These are phyloP conservation scores for Leptonema lineaticorne DNA, from an alignment of 1,140 invertebrate species.

Conservation along the genomic window DNA sequence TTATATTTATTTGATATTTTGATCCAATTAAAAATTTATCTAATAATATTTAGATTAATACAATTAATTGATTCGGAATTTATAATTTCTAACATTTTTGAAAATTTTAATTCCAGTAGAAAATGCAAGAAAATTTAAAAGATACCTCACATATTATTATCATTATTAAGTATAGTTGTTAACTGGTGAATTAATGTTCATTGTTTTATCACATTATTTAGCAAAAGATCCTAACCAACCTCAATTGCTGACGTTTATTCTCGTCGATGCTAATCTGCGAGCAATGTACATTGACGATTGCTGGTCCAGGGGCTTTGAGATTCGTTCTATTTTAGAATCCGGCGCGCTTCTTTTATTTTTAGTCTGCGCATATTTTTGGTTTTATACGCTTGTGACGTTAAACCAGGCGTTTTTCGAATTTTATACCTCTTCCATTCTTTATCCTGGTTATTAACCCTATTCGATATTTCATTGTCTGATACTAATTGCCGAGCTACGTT, in stretches of 20 bases:
- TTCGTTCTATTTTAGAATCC: not conserved
- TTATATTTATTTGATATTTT: too few relatives aligned
- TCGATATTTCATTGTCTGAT: conserved; percentile 1
- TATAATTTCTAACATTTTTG: too few relatives aligned
- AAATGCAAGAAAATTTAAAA: too few relatives aligned
- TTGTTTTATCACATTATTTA: not conserved
- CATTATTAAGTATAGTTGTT: not conserved
- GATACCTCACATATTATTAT: too few relatives aligned
- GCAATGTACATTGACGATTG: not conserved
- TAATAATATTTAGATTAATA: too few relatives aligned
- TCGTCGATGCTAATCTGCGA: not conserved
- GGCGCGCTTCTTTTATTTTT: not conserved
- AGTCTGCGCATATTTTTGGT: not conserved
- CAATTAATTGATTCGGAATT: too few relatives aligned
- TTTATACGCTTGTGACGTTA: not conserved
- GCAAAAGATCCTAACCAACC: conserved; percentile 6
- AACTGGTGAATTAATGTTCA: not conserved
- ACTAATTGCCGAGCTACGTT: conserved; percentile 4
- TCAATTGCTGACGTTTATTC: conserved; percentile 13
- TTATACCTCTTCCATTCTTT: not conserved
- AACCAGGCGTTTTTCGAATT: not conserved
- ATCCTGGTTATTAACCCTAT: not conserved
- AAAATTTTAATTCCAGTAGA: too few relatives aligned
- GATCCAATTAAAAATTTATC: too few relatives aligned
- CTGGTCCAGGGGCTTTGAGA: not conserved